These are phyloP conservation scores for Folsomia candida DNA, from an alignment of 2,888 invertebrate species.

Conservation along the genomic window DNA sequence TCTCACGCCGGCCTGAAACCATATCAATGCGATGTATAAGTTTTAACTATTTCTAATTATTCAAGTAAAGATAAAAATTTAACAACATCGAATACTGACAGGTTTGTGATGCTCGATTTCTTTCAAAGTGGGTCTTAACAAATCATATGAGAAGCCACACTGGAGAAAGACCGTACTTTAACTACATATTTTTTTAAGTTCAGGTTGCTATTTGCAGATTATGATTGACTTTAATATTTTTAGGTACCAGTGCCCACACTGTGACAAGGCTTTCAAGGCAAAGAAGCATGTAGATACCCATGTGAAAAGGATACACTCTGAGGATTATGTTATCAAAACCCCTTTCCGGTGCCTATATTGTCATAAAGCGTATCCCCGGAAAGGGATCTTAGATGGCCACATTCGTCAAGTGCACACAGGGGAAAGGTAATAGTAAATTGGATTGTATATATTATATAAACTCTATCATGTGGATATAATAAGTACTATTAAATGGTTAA, in stretches of 20 bases:
- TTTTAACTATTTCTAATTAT: too few relatives aligned
- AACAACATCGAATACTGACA: too few relatives aligned
- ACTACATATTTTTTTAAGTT: too few relatives aligned
- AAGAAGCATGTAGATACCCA: background rate
- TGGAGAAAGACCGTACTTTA: background rate
- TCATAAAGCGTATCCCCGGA: background rate
- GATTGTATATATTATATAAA: too few relatives aligned
- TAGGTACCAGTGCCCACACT: too few relatives aligned
- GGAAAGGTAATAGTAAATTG: too few relatives aligned
- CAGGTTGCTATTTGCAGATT: too few relatives aligned
- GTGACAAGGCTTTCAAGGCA: background rate
- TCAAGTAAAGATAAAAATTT: too few relatives aligned
- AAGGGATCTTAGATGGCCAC: background rate
- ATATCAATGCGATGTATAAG: background rate
- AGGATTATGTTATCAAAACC: background rate
- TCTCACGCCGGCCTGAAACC: background rate
- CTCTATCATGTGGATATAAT: too few relatives aligned
- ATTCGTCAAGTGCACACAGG: background rate
- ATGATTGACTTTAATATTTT: too few relatives aligned
- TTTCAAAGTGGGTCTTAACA: background rate
- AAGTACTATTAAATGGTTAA: too few relatives aligned
- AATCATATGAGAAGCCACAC: background rate
- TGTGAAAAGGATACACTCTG: background rate
- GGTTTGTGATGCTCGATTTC: background rate
- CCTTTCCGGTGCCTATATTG: background rate